These are phyloP conservation scores for Ophiodon elongatus DNA, from an alignment of 2,113 vertebrate genomes.

Conservation along the genomic window DNA sequence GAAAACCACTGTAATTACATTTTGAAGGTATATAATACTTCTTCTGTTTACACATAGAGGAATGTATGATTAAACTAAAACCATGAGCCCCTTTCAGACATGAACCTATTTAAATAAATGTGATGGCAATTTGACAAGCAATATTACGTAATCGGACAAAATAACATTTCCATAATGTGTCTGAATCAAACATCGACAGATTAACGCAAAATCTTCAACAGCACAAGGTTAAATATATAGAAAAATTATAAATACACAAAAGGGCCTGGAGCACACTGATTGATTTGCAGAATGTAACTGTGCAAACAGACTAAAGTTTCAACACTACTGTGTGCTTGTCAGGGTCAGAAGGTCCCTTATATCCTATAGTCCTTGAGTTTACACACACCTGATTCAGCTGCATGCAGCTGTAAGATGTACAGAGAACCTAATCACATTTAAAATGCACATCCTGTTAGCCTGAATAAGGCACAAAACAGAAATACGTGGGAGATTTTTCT, in stretches of 20 bases:
- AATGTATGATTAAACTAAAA: neutral
- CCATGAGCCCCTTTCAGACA: neutral
- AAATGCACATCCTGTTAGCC: neutral
- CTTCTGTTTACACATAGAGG: neutral
- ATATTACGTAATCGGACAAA: neutral
- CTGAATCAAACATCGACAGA: neutral
- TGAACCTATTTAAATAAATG: neutral
- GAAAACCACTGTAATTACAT: neutral
- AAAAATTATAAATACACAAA: neutral
- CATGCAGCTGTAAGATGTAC: neutral
- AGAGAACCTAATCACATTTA: neutral
- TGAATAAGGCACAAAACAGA: neutral
- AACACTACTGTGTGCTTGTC: neutral
- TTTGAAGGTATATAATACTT: neutral
- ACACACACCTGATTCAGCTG: neutral
- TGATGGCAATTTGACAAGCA: neutral
- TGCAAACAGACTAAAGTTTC: neutral
- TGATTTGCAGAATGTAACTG: neutral
- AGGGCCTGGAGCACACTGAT: too few relatives aligned
- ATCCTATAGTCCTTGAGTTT: neutral
- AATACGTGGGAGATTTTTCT: neutral
- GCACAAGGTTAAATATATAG: neutral
- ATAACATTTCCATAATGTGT: neutral
- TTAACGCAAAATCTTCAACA: neutral
- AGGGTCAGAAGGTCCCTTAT: neutral